A percentile compares a stretch with the other conserved stretches of the same genome.
phyloP scores from a whole-genome alignment of 2,113 vertebrate species.

The Riparia riparia region DNA sequence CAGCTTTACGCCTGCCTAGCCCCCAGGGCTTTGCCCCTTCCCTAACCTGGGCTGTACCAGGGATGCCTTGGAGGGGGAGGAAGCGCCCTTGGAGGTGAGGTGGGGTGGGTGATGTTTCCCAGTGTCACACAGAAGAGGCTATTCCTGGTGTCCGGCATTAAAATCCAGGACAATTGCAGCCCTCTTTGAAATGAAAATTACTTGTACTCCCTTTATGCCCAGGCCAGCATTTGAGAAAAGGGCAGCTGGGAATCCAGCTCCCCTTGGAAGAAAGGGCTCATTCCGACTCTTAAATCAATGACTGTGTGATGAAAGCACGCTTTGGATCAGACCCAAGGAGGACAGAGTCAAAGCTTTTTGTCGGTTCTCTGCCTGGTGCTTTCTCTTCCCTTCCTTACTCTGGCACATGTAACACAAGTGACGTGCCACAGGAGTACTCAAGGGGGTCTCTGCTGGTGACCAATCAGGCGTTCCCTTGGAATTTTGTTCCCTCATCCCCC shows the following conservation, averaged over 20 bases:
- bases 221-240: constrained; percentile 13
- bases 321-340: constrained; percentile 50
- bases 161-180: not conserved
- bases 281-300: constrained; percentile 43
- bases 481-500: not conserved
- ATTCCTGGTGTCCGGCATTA: not conserved
- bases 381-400: not conserved
- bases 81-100: not conserved
- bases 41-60: constrained; percentile 6
- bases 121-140: not conserved
- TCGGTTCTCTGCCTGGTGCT: not conserved
- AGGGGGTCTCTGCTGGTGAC: not conserved
- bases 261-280: constrained; percentile 26
- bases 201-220: constrained; percentile 17
- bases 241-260: constrained; percentile 43
- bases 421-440: not conserved
- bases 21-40: constrained; percentile 40
- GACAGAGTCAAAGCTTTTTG: constrained; percentile 20
- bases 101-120: not conserved
- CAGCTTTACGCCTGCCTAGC: constrained; percentile 18
- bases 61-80: not conserved
- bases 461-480: not conserved
- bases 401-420: not conserved
- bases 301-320: constrained; percentile 45
- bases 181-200: constrained; percentile 57